Conservation (phyloP, 2,797 vertebrate species). For the Hoplostethus mediterraneus region DNA sequence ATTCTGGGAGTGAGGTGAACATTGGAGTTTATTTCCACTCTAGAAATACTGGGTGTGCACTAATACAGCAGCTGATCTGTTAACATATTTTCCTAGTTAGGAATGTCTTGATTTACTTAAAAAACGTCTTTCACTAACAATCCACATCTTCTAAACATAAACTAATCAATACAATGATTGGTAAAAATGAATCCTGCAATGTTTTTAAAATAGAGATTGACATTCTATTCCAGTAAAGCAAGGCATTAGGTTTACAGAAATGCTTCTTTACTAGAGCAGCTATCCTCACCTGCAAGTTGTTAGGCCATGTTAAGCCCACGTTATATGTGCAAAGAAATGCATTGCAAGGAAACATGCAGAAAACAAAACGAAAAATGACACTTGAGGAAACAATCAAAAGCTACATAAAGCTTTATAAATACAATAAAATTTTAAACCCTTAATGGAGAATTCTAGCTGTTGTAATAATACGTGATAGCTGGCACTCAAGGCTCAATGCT, state of each 20-base stretch:
- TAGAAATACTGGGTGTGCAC: conserved; percentile 88
- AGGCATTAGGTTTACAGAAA: conserved; percentile 91
- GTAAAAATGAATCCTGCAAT: conserved; percentile 94
- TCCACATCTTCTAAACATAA: conserved; percentile 95
- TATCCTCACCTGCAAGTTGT: conserved; percentile 96
- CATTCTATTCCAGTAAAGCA: conserved; percentile 93
- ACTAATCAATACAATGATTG: conserved; percentile 93
- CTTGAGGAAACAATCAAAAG: conserved; percentile 92
- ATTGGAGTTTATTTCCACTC: conserved; percentile 88
- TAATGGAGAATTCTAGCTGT: conserved; percentile 94
- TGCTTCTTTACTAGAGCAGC: conserved; percentile 96
- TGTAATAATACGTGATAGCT: conserved; percentile 96
- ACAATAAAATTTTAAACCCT: conserved; percentile 94
- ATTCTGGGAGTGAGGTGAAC: conserved; percentile 81
- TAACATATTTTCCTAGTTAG: conserved; percentile 92
- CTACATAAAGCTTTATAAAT: conserved; percentile 99
- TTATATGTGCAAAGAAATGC: conserved; percentile 99
- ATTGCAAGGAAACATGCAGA: conserved; percentile 99
- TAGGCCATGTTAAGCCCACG: conserved; percentile 89
- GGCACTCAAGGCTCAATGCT: conserved; percentile 92
- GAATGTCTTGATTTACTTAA: conserved; percentile 97
- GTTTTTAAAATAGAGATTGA: conserved; percentile 90
- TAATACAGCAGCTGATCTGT: conserved; percentile 97
- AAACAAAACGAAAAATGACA: conserved; percentile 89
- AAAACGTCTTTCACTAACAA: conserved; percentile 88